Evolutionary conservation across 2,113 vertebrate species (phyloP).

Genomic region (Phaethon lepturus): DNA sequence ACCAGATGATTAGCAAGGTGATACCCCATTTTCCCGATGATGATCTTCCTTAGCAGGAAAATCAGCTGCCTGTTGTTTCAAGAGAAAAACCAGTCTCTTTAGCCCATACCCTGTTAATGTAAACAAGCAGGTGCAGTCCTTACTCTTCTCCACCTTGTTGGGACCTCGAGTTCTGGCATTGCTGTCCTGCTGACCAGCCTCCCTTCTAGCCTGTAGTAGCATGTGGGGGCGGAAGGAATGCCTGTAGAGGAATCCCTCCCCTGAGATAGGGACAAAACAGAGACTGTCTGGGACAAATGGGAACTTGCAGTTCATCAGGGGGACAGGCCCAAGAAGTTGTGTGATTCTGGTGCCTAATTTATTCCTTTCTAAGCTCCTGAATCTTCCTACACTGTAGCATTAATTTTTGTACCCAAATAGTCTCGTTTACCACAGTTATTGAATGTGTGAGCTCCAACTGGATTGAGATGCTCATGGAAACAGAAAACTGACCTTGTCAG

Average conservation of each 20-base stretch:
- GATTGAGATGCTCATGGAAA: conserved; percentile 36
- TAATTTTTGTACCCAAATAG: not conserved
- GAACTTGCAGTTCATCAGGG: not conserved
- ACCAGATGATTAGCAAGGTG: not conserved
- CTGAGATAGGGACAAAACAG: not conserved
- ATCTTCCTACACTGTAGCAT: not conserved
- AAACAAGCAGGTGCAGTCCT: not conserved
- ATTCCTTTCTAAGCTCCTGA: not conserved
- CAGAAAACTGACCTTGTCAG: not conserved
- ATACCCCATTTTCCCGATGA: not conserved
- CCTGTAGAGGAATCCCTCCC: not conserved
- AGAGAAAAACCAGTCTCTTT: not conserved
- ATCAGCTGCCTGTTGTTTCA: not conserved
- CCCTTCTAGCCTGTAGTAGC: not conserved
- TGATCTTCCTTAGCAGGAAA: not conserved
- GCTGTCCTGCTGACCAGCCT: not conserved
- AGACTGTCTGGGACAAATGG: not conserved
- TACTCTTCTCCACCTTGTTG: not conserved
- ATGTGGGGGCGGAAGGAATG: not conserved
- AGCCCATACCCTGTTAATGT: not conserved
- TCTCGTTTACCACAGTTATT: not conserved
- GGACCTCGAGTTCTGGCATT: not conserved
- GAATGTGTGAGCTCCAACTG: conserved; percentile 34
- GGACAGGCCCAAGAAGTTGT: not conserved
- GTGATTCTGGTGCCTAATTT: not conserved